Percentiles rank a stretch among this genome's conserved stretches.
Evolutionary conservation across 2,888 invertebrate genomes (phyloP).

Genomic region (Amiota mariae): DNA sequence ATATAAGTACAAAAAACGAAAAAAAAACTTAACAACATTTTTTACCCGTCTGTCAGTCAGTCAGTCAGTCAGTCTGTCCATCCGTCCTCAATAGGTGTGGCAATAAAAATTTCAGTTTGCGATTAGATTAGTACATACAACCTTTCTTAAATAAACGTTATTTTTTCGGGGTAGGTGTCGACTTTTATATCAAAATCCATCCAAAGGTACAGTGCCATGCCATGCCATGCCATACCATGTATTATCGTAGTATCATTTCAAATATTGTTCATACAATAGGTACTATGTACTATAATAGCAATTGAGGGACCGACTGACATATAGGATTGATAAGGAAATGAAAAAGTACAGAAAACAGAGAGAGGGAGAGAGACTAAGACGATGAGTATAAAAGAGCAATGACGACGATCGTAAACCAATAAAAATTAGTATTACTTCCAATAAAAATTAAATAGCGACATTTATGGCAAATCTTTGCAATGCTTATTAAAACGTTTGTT

Average conservation of each 20-base stretch:
- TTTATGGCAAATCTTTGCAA: slow-evolving; percentile 68
- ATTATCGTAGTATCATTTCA: slow-evolving; percentile 35
- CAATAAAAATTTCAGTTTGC: slow-evolving; percentile 59
- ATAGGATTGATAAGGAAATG: background rate
- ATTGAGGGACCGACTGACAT: slow-evolving; percentile 23
- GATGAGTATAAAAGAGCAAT: slow-evolving; percentile 33
- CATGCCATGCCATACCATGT: background rate
- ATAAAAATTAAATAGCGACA: slow-evolving; percentile 70
- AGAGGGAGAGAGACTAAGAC: background rate
- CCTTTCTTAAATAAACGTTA: slow-evolving; percentile 46
- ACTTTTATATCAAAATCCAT: slow-evolving; percentile 14
- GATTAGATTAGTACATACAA: slow-evolving; percentile 58
- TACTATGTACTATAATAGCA: slow-evolving; percentile 24
- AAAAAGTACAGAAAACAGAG: background rate
- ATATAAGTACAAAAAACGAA: background rate
- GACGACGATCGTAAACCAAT: slow-evolving; percentile 58
- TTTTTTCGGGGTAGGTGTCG: slow-evolving; percentile 39
- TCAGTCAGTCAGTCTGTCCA: slow-evolving; percentile 3
- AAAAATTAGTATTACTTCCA: slow-evolving; percentile 70
- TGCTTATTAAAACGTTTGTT: slow-evolving; percentile 52
- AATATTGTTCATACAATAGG: too few relatives aligned
- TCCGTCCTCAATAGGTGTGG: slow-evolving; percentile 56
- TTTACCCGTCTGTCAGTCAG: too few relatives aligned
- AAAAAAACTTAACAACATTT: background rate
- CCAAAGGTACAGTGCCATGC: slow-evolving; percentile 42